Evolutionary conservation across 2,113 vertebrate genomes (phyloP), one percentile per base, ranked within the genome.

Genomic region (Copsychus sechellarum): DNA sequence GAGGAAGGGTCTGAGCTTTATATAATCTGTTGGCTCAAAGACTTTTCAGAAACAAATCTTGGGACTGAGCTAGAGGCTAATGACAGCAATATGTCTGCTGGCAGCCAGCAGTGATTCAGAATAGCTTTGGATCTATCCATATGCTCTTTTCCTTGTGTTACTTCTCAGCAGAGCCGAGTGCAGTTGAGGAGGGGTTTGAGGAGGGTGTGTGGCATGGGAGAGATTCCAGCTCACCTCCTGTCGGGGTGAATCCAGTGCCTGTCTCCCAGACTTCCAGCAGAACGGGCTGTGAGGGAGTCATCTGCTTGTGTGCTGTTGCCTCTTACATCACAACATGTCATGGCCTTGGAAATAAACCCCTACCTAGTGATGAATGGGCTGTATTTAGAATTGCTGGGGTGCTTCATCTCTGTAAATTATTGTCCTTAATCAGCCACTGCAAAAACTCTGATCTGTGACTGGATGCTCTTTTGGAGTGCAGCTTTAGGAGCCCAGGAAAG

Each of bases 31-130:
- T 78, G 65, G 78, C 90, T 78, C 56, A 34, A 47, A 85, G 82
- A 24, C 60, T 83, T 70, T 33, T 60, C 88, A 40, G 85, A 85
- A 77, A 43, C 80, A 65, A 73, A 72, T 81, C 21, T 45, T 38
- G 54, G 3, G 1, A 57, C 45, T 12, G 79, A 76, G 82, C 85
- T 86, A 10, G 80, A 54, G 90, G 88, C 91, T 88, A 80, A 90
- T 86, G 85, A 57, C 88, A 90, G 92, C 71, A 69, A 53, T 64
- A 72, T n/a, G 69, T 76, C 77, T 90, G 88, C 79, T 86, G 91
- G 92, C 86, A 47, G 71, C 56, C 88, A 83, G 88, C 78, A 6
- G 79, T 8, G 50, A 60, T 18, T 56, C 45, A 4, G 74, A 57
- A 18, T 33, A 42, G 53, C 82, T 90, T 77, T 20, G 88, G 50